These are phyloP conservation scores for Borostomias antarcticus DNA, from an alignment of 2,797 vertebrate genomes.

Conservation along the genomic window DNA sequence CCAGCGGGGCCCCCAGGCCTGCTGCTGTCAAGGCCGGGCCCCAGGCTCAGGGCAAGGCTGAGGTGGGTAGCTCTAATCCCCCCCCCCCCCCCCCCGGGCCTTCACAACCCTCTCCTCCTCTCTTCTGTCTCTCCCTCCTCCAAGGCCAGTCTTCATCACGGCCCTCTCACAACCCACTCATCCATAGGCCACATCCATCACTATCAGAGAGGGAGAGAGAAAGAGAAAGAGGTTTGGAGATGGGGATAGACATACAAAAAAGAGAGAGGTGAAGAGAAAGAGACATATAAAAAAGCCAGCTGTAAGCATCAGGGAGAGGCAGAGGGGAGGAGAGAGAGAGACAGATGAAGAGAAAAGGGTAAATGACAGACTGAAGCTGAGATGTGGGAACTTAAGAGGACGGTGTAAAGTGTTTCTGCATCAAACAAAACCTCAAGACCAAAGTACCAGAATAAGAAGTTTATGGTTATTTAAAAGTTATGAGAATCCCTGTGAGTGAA, in stretches of 20 bases:
- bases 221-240: not conserved
- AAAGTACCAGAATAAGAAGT: not conserved
- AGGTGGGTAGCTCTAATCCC: no score
- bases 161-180: constrained; percentile 23
- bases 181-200: constrained; percentile 35
- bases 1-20: not conserved
- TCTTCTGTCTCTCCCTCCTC: constrained; percentile 7
- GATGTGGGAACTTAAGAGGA: not conserved
- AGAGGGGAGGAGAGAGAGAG: not conserved
- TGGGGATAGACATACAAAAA: no score
- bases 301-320: not conserved
- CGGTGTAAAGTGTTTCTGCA: not conserved
- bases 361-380: not conserved
- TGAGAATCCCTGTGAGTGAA: not conserved
- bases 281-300: not conserved
- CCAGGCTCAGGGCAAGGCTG: not conserved
- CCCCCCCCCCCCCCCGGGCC: not conserved
- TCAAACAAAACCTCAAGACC: not conserved
- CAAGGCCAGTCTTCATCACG: constrained; percentile 35
- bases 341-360: not conserved
- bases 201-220: constrained; percentile 13
- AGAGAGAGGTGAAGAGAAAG: not conserved
- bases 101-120: not conserved
- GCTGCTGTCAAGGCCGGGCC: not conserved
- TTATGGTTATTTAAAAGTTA: not conserved